Base-by-base conservation (phyloP, 2,888 invertebrate species). In the Meiosimyza decipiens region DNA sequence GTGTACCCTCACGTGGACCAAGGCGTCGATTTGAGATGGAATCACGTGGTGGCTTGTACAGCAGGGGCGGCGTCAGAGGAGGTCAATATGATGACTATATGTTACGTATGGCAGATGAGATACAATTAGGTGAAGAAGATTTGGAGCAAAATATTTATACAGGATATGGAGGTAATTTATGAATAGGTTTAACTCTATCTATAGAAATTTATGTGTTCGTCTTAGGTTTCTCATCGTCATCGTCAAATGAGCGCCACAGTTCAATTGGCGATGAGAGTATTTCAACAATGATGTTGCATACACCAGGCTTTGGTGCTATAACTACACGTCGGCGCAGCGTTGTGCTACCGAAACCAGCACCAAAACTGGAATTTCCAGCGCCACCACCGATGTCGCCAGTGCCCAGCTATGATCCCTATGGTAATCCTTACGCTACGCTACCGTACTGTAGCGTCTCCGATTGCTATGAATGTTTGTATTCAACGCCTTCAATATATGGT, bases 321-420 rank as follows among this genome's bases (percentile, higher is more conserved):
- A 79, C 83, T 28, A 79, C 83, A 33, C 80, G 82, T 49, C 78
- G 82, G 73, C 80, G 81, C 64, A 80, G 83, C 40, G 81, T 83
- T 74, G 82, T 84, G 1, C 71, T 86, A 11, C 84, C 87, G 6
- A 84, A 82, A 75, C 82, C 83, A 15, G 80, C 82, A 15, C 86
- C 87, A 51, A 81, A 83, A 67, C 80, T 86, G 60, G 84, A 87
- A 18, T 87, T 87, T 52, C 86, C 87, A 13, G 83, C 84, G 11
- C 83, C 86, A 57, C 84, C 85, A 22, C 77, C 79, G 0, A 78
- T 81, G 5, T 76, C 80, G 15, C 79, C 83, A 70, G 82, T 84
- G 22, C 85, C 85, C 69, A 77, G 82, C 3, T 86, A 85, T 72
- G 86, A 87, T 75, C 84, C 84, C 62, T 84, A 81, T 68, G 77